Percentiles rank a stretch among this genome's conserved stretches.
Evolutionary conservation across 1,140 invertebrate genomes (phyloP).

Genomic region (Drosophila pallidifrons): DNA sequence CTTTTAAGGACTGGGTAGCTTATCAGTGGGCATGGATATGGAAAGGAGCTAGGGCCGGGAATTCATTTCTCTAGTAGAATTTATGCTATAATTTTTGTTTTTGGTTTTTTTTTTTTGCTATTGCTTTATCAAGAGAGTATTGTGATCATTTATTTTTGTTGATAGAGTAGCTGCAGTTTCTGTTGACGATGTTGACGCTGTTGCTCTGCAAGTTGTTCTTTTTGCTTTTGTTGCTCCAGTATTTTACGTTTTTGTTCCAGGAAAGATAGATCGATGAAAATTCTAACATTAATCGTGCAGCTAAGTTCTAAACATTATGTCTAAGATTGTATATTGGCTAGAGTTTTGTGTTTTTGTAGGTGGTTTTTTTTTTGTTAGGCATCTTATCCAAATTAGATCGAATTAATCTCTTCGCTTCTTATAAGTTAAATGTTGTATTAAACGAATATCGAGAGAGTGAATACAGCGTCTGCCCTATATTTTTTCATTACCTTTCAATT

Average conservation of each 20-base stretch:
- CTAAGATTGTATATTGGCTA: constrained; percentile 57
- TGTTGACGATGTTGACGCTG: constrained; percentile 78
- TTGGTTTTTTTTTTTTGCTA: constrained; percentile 18
- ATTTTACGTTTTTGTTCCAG: constrained; percentile 91
- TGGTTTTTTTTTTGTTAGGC: constrained; percentile 33
- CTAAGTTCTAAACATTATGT: constrained; percentile 73
- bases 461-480: constrained; percentile 53
- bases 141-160: constrained; percentile 72
- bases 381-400: constrained; percentile 38
- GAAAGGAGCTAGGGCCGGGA: constrained; percentile 7
- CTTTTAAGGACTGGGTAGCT: constrained; percentile 19
- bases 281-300: constrained; percentile 87
- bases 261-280: constrained; percentile 91
- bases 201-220: constrained; percentile 83
- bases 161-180: constrained; percentile 79
- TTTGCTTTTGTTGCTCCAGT: constrained; percentile 86
- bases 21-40: constrained; percentile 11
- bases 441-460: background rate
- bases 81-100: constrained; percentile 52
- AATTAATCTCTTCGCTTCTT: constrained; percentile 17
- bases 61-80: constrained; percentile 48
- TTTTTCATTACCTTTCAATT: constrained; percentile 25
- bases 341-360: constrained; percentile 39
- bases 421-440: constrained; percentile 17
- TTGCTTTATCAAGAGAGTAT: constrained; percentile 38